phyloP scores from a whole-genome alignment of 2,797 vertebrate genomes.

The Microcaecilia unicolor region DNA sequence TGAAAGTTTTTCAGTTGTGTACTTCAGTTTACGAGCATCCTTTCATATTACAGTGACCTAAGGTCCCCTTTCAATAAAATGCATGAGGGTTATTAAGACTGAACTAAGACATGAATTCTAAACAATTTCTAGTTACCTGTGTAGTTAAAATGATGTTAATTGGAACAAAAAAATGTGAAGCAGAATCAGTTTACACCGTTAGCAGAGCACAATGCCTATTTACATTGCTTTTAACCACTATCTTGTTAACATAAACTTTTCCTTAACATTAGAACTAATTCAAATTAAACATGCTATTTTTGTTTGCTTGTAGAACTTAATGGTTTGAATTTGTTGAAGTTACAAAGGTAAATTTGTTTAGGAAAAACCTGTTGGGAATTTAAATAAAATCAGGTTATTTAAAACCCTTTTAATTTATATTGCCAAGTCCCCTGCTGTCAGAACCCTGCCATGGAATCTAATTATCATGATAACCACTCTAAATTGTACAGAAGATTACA shows the following conservation, averaged over 20 bases:
- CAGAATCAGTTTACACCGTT: constrained; percentile 18
- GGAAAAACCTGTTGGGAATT: constrained; percentile 11
- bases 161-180: constrained; percentile 13
- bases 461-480: constrained; percentile 20
- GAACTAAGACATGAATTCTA: constrained; percentile 6
- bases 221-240: constrained; percentile 6
- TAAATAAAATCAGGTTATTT: constrained; percentile 31
- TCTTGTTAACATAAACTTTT: constrained; percentile 18
- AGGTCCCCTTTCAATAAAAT: too few species aligned
- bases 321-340: constrained; percentile 2
- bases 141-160: constrained; percentile 6
- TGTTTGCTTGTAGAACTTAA: constrained; percentile 19
- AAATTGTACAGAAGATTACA: constrained; percentile 21
- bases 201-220: neutral
- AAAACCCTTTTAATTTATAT: constrained; percentile 28
- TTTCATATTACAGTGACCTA: too few species aligned
- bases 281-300: constrained; percentile 17
- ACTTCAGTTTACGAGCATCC: too few species aligned
- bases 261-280: constrained; percentile 23
- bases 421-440: constrained; percentile 8
- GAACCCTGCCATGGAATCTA: constrained; percentile 17
- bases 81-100: too few species aligned
- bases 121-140: too few species aligned
- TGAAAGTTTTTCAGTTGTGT: too few species aligned
- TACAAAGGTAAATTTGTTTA: constrained; percentile 29